Evolutionary conservation across 1,140 invertebrate species (phyloP), one percentile per base, ranked within the genome.

Genomic region (Penaeus japonicus): DNA sequence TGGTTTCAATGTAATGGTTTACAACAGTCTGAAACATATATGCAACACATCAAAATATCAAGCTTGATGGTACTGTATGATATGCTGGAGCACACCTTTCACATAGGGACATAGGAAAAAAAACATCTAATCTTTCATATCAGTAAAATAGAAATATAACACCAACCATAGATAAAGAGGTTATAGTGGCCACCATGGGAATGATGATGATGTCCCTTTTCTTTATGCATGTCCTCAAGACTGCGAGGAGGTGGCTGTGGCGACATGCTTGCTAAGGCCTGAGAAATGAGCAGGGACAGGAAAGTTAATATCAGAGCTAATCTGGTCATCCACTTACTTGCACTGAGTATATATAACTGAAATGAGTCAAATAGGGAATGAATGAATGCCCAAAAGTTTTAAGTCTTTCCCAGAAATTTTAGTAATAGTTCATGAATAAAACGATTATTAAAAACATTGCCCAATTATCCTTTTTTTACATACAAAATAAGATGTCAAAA

Each of bases 81-180:
- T 12, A 47, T 47, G 10, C 47, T n/a, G n/a, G n/a, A n/a, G n/a
- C n/a, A n/a, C n/a, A n/a, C n/a, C n/a, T n/a, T n/a, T n/a, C n/a
- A n/a, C n/a, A n/a, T n/a, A n/a, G n/a, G n/a, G n/a, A 1, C 35
- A 22, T 54, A 81, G 20, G 18, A 81, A 54, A 81, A 80, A 24
- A 80, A 55, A 53, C 39, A 47, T 20, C 39, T 15, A 30, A 10
- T 70, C 22, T 24, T 30, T 24, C 22, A 15, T 24, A 10, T 15
- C 5, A 92, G 98, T 90, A 98, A 97, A 89, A 98, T 96, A 0
- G 97, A 97, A 93, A 98, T 98, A 90, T 96, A 95, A 0, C 91
- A 91, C 82, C 91, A 91, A 82, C 89, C 88, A 62, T 89, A 83
- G 53, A 90, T 87, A 53, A 86, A 77, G 24, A 87, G 85, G 18